A percentile compares a stretch with the other conserved stretches of the same genome.
These are phyloP conservation scores for Drosophila subobscura DNA, from an alignment of 1,140 invertebrate species.

Conservation along the genomic window DNA sequence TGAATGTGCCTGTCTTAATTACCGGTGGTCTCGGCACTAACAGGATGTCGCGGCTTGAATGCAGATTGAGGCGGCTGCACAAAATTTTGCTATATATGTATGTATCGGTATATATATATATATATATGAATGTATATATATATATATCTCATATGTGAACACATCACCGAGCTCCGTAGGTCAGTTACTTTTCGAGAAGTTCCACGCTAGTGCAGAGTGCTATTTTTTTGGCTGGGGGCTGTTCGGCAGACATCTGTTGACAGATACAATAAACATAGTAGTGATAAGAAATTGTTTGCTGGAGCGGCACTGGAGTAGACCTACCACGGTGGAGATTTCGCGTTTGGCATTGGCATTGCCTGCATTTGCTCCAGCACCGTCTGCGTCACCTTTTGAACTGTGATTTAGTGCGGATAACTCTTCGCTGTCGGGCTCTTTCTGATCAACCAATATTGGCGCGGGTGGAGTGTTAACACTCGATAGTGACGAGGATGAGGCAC, in stretches of 20 bases:
- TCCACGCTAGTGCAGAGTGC: slow-evolving; percentile 45
- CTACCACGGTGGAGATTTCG: slow-evolving; percentile 48
- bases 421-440: slow-evolving; percentile 39
- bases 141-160: slow-evolving; percentile 37
- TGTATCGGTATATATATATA: slow-evolving; percentile 17
- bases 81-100: slow-evolving; percentile 11
- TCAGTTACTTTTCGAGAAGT: slow-evolving; percentile 43
- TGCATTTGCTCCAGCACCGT: neutral
- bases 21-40: no score
- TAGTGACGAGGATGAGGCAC: slow-evolving; percentile 14
- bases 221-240: slow-evolving; percentile 63
- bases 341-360: slow-evolving; percentile 32
- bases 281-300: no score
- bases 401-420: slow-evolving; percentile 38
- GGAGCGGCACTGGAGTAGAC: neutral
- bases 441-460: slow-evolving; percentile 37
- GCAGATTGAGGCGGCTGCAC: neutral
- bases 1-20: neutral
- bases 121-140: slow-evolving; percentile 28
- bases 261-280: neutral
- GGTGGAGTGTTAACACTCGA: slow-evolving; percentile 22
- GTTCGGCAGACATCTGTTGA: slow-evolving; percentile 40
- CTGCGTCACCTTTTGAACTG: neutral
- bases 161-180: neutral
- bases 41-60: neutral